Evolutionary conservation across 2,113 vertebrate genomes (phyloP).

Genomic region (Ciconia boyciana): DNA sequence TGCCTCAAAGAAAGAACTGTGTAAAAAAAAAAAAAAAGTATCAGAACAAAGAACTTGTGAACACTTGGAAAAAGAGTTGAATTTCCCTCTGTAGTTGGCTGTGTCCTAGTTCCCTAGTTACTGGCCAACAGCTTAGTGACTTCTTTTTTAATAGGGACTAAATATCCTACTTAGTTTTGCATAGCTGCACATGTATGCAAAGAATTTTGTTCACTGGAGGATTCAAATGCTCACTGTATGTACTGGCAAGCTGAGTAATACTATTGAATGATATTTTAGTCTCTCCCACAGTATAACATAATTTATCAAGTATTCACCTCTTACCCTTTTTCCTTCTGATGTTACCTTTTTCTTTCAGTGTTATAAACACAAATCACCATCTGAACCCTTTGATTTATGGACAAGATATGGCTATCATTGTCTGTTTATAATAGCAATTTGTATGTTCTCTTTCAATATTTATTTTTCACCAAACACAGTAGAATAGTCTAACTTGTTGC

Average conservation of each 20-base stretch:
- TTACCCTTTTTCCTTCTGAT: not conserved
- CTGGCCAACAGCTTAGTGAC: not conserved
- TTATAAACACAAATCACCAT: not conserved
- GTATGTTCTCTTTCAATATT: not conserved
- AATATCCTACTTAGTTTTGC: not conserved
- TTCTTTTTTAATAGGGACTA: not conserved
- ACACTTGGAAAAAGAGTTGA: not conserved
- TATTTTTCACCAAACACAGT: not conserved
- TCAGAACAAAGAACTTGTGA: not conserved
- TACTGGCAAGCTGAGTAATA: not conserved
- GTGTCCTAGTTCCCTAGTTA: not conserved
- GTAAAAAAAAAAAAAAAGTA: rapidly evolving
- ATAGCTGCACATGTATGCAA: not conserved
- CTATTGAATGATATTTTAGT: not conserved
- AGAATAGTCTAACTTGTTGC: not conserved
- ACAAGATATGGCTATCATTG: not conserved
- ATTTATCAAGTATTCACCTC: not conserved
- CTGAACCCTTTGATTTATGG: not conserved
- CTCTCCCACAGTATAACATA: not conserved
- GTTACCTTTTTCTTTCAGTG: not conserved
- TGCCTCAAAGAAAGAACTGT: not conserved
- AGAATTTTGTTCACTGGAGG: not conserved
- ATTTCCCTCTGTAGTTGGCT: not conserved
- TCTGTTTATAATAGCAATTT: not conserved
- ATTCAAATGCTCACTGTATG: not conserved